A percentile compares a stretch with the other conserved stretches of the same genome.
These are phyloP conservation scores for Lamellibrachia satsuma DNA, from an alignment of 2,888 invertebrate species.

Conservation along the genomic window DNA sequence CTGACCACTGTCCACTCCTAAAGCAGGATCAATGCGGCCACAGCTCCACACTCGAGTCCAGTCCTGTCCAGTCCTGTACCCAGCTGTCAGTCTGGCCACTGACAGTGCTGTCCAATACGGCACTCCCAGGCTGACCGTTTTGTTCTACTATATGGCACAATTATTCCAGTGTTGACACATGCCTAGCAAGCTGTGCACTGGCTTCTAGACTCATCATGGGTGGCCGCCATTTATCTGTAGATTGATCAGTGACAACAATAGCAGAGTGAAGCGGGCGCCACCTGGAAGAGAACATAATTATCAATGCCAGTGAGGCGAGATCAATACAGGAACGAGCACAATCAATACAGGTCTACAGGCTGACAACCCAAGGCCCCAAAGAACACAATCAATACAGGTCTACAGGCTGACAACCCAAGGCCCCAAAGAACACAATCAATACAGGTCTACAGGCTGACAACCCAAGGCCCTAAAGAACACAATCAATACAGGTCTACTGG, in stretches of 20 bases:
- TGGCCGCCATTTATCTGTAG: not conserved
- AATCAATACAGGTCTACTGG: not conserved
- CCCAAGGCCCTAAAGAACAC: no score
- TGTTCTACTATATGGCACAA: not conserved
- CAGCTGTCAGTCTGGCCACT: slow-evolving; percentile 1
- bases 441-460: no score
- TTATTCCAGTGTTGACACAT: not conserved
- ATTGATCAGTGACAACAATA: slow-evolving; percentile 3
- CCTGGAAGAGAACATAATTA: not conserved
- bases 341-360: not conserved
- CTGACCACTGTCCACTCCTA: not conserved
- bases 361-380: not conserved
- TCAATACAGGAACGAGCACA: not conserved
- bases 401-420: not conserved
- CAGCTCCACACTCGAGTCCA: not conserved
- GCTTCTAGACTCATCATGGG: not conserved
- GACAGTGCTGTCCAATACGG: not conserved
- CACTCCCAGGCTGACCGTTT: not conserved
- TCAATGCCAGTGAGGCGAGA: not conserved
- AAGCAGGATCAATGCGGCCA: not conserved
- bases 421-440: no score
- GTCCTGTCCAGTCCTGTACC: not conserved
- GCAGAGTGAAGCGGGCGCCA: not conserved
- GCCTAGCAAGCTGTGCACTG: not conserved
- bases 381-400: not conserved